Conservation (phyloP, 2,888 invertebrate genomes). For the Drosophila nigricruria region DNA sequence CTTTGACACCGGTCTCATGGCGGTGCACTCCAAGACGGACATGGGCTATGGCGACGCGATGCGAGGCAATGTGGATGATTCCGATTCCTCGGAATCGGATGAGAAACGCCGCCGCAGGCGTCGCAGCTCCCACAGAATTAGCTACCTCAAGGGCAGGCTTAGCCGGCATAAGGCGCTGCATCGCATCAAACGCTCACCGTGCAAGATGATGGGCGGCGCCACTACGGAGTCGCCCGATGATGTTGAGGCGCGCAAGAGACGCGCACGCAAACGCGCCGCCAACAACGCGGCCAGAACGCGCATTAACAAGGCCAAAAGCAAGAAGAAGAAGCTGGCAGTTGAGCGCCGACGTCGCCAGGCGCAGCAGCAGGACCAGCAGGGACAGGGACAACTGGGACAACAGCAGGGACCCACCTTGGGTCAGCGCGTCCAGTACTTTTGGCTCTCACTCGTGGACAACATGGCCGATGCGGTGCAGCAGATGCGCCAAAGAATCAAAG, state of each 20-base stretch:
- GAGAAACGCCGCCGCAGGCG: slow-evolving; percentile 57
- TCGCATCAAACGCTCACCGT: slow-evolving; percentile 71
- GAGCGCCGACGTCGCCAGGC: slow-evolving; percentile 53
- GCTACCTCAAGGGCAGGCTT: not conserved
- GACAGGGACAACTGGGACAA: slow-evolving; percentile 10
- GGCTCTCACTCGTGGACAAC: slow-evolving; percentile 55
- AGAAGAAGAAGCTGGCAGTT: slow-evolving; percentile 49
- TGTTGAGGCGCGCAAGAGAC: slow-evolving; percentile 58
- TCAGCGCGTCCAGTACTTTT: slow-evolving; percentile 57
- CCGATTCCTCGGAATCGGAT: slow-evolving; percentile 66
- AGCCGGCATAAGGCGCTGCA: slow-evolving; percentile 19
- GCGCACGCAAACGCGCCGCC: slow-evolving; percentile 49
- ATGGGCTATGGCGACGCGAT: slow-evolving; percentile 72
- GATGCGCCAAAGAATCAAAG: slow-evolving; percentile 53
- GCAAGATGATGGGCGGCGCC: slow-evolving; percentile 45
- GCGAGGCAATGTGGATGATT: slow-evolving; percentile 38
- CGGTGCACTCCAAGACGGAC: slow-evolving; percentile 46
- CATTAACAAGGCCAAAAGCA: slow-evolving; percentile 33
- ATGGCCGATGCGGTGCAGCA: slow-evolving; percentile 57
- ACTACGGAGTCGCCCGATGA: slow-evolving; percentile 44
- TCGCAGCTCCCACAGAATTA: not conserved
- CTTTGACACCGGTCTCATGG: slow-evolving; percentile 54
- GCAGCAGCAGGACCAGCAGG: slow-evolving; percentile 1
- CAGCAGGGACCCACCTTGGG: slow-evolving; percentile 31
- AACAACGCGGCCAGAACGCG: slow-evolving; percentile 52